phyloP scores from a whole-genome alignment of 2,113 vertebrate species.

The Thomomys bottae region DNA sequence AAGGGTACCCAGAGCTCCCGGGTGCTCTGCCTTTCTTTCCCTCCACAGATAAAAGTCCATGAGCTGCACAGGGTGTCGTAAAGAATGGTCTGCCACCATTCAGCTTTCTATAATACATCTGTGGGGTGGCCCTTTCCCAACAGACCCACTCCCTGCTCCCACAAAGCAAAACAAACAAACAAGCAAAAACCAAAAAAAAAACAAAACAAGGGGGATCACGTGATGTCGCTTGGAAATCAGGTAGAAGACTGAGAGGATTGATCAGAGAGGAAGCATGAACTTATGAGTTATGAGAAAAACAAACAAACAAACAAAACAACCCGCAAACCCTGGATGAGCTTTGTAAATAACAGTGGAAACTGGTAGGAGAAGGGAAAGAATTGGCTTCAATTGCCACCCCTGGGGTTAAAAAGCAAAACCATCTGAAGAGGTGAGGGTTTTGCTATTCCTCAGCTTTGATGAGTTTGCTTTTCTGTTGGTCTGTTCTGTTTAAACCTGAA shows the following conservation, averaged over 20 bases:
- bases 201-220: not conserved
- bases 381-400: not conserved
- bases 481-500: not conserved
- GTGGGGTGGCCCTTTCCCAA: conserved; percentile 15
- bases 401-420: not conserved
- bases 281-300: too few species aligned
- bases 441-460: not conserved
- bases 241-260: not conserved
- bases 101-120: conserved; percentile 14
- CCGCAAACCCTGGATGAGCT: too few species aligned
- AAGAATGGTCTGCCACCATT: not conserved
- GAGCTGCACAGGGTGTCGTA: not conserved
- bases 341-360: too few species aligned
- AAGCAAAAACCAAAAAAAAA: too few species aligned
- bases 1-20: too few species aligned
- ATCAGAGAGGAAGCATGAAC: not conserved
- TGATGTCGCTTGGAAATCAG: not conserved
- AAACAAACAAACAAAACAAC: too few species aligned
- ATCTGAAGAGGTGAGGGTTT: too few species aligned
- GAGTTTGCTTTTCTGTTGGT: too few species aligned
- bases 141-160: too few species aligned
- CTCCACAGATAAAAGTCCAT: too few species aligned
- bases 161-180: too few species aligned
- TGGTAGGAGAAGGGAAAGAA: not conserved
- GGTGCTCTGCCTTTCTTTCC: too few species aligned